These are phyloP conservation scores for Passerina amoena DNA, from an alignment of 2,113 vertebrate species.

Conservation along the genomic window DNA sequence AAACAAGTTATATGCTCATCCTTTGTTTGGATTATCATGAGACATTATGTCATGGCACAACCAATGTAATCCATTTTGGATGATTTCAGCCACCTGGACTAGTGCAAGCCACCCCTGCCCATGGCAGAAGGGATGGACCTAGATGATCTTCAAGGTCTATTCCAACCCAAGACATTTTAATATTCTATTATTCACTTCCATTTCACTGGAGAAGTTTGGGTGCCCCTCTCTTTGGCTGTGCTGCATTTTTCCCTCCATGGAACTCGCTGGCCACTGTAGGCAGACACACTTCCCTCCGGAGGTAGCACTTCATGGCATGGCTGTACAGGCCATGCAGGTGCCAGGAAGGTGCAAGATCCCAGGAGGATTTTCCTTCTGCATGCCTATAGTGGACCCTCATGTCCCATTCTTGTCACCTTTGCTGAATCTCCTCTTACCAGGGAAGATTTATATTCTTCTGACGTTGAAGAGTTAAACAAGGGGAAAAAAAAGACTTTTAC, in stretches of 20 bases:
- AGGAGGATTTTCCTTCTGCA: background rate
- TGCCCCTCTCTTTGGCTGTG: background rate
- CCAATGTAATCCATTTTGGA: accelerated
- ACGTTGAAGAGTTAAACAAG: conserved; percentile 50
- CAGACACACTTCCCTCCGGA: background rate
- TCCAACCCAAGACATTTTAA: background rate
- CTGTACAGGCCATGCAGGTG: background rate
- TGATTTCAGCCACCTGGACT: background rate
- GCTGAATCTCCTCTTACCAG: background rate
- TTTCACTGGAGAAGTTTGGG: conserved; percentile 23
- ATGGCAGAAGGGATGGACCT: background rate
- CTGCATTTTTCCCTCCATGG: background rate
- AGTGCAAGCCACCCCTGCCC: background rate
- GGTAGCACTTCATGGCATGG: background rate
- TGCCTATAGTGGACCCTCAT: background rate
- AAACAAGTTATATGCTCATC: background rate
- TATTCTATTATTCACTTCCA: background rate
- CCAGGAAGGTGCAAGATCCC: background rate
- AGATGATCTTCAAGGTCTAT: background rate
- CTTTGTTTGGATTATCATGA: background rate
- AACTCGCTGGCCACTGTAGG: background rate
- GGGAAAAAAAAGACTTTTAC: conserved; percentile 34
- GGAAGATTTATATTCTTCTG: conserved; percentile 52
- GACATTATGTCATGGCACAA: background rate
- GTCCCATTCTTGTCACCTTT: background rate